A percentile compares a stretch with the other conserved stretches of the same genome.
Conservation (phyloP, 2,113 vertebrate species). For the Nerophis ophidion region DNA sequence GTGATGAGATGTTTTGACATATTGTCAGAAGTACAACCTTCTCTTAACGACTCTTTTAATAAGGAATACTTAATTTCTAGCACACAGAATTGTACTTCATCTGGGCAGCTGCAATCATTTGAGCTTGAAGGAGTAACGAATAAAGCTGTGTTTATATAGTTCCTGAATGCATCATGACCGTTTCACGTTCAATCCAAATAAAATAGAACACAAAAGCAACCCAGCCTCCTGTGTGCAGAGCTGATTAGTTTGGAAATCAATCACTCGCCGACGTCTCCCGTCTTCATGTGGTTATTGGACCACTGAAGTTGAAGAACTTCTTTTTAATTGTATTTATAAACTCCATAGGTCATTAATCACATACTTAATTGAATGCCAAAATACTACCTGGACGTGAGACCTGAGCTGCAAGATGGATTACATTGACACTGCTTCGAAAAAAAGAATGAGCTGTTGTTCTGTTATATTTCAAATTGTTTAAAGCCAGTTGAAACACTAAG, state of each 20-base stretch:
- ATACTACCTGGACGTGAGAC: slow-evolving; percentile 14
- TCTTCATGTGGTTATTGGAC: slow-evolving; percentile 25
- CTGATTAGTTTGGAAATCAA: slow-evolving; percentile 32
- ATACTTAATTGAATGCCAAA: slow-evolving; percentile 23
- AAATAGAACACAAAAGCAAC: background rate
- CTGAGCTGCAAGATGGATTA: slow-evolving; percentile 11
- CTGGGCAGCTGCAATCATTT: background rate
- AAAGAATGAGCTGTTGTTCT: slow-evolving; percentile 21
- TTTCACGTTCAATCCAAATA: slow-evolving; percentile 9
- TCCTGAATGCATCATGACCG: background rate
- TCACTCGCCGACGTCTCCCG: slow-evolving; percentile 19
- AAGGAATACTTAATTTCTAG: background rate
- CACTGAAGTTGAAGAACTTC: slow-evolving; percentile 13
- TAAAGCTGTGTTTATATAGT: background rate
- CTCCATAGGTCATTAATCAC: slow-evolving; percentile 30
- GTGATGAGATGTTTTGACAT: slow-evolving; percentile 14
- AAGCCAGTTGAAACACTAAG: background rate
- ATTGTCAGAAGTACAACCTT: slow-evolving; percentile 12
- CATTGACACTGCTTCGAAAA: slow-evolving; percentile 2
- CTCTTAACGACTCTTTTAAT: slow-evolving; percentile 9
- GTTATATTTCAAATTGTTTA: slow-evolving; percentile 8
- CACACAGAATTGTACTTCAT: background rate
- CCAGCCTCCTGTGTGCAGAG: slow-evolving; percentile 1
- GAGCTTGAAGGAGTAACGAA: background rate
- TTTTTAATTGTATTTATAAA: slow-evolving; percentile 31